Evolutionary conservation across 2,888 invertebrate genomes (phyloP).

Genomic region (Brachypterus glaber): DNA sequence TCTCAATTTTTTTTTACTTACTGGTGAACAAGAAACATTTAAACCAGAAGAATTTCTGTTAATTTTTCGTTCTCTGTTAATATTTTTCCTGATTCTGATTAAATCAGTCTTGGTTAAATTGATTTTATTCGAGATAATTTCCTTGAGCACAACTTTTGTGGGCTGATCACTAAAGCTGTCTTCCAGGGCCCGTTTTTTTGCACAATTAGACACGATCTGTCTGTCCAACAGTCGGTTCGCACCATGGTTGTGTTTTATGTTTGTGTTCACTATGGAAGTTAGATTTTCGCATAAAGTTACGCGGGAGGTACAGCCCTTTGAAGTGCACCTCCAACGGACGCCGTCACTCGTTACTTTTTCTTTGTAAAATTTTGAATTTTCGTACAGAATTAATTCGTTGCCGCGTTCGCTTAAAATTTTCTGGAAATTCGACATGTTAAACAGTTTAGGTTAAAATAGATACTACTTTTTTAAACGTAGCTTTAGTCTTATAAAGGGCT

Average conservation of each 20-base stretch:
- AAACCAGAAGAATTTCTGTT: no score
- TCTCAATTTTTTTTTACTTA: no score
- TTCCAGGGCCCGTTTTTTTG: constrained; percentile 1
- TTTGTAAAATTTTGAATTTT: constrained; percentile 1
- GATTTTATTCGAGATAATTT: neutral
- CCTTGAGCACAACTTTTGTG: neutral
- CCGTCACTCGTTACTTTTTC: neutral
- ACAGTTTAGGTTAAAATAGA: no score
- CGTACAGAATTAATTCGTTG: neutral
- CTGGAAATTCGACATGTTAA: neutral
- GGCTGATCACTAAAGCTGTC: neutral
- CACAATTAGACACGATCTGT: neutral
- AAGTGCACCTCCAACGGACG: neutral
- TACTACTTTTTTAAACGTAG: no score
- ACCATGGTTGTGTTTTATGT: constrained; percentile 1
- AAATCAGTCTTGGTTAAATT: neutral
- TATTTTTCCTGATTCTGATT: neutral
- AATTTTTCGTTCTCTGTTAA: constrained; percentile 1
- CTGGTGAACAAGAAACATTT: no score
- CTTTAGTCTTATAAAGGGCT: no score
- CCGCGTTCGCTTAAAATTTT: constrained; percentile 2
- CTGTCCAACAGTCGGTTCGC: neutral
- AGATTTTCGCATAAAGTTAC: neutral
- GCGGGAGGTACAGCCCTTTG: neutral
- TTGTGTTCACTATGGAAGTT: neutral